Evolutionary conservation across 2,113 vertebrate genomes (phyloP).

Genomic region (Ceyx margarethae): DNA sequence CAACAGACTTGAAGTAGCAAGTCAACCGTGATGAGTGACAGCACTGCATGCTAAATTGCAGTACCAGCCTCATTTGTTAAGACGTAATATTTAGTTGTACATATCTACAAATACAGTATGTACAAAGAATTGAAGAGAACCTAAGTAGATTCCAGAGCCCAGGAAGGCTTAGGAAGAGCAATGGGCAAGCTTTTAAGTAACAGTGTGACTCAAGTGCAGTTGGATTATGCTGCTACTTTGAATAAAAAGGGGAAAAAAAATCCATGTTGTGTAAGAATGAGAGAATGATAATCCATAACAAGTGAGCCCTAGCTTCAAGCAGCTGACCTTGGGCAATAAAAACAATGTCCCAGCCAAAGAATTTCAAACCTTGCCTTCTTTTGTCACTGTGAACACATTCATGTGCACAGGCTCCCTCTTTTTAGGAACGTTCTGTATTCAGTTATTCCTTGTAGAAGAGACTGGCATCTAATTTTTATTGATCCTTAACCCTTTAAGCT

Average conservation of each 20-base stretch:
- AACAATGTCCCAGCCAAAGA: neutral
- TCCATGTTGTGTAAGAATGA: neutral
- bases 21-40: neutral
- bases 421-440: neutral
- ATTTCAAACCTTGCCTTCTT: neutral
- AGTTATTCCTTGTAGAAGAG: neutral
- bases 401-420: neutral
- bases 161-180: neutral
- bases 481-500: neutral
- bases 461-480: neutral
- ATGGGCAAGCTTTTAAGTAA: neutral
- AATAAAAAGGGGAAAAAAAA: neutral
- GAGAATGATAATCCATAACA: neutral
- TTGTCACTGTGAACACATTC: neutral
- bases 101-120: too few relatives aligned
- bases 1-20: neutral
- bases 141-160: too few relatives aligned
- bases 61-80: neutral
- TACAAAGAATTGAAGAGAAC: neutral
- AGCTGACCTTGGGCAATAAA: neutral
- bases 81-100: too few relatives aligned
- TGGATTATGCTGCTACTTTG: too few relatives aligned
- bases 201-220: neutral
- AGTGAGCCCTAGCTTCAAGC: neutral
- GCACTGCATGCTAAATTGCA: neutral